Base-by-base conservation (phyloP, 2,113 vertebrate genomes). In the Istiophorus platypterus region DNA sequence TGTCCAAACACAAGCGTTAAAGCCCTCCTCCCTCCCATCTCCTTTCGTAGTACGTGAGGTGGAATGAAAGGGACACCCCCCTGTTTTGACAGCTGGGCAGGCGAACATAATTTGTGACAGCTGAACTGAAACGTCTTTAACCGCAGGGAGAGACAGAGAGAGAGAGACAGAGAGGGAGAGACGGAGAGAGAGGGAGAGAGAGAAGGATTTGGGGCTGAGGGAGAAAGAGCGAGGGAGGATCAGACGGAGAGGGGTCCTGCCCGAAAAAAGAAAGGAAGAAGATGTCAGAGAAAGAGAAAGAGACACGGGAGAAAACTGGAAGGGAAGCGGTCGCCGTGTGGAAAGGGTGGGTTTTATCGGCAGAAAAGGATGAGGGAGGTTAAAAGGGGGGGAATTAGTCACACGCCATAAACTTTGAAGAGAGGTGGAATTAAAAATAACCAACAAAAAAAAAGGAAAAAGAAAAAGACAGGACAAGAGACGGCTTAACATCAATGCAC, bases 31-130 rank as follows among this genome's bases (percentile, higher is more conserved):
- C 90, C 87, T 88, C 85, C 85, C 72, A 84, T 92, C 94, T 92
- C 91, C 91, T 96, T 97, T 96, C 95, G 97, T 97, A 97, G 95
- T 96, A 95, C 96, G 96, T 97, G 96, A 97, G 96, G 95, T 95
- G 96, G 96, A 98, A 98, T 98, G 97, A 97, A 97, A 99, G 96
- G 97, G 97, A 97, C 97, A 97, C 97, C 97, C 96, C 96, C 97
- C 96, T 99, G 97, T 99, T 99, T 99, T 98, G 98, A 99, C 98
- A 99, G 98, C 97, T 99, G 98, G 97, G 95, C 95, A 97, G 95
- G 97, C 96, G 95, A 96, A 96, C 96, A 92, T 98, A 97, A 96
- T 96, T 95, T 95, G 95, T 96, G 96, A 96, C 96, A 96, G 95
- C 96, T 96, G 96, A 98, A 97, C 96, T 96, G 94, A 97, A 96